phyloP scores from a whole-genome alignment of 2,888 invertebrate genomes.

The Leptogaster cylindrica region DNA sequence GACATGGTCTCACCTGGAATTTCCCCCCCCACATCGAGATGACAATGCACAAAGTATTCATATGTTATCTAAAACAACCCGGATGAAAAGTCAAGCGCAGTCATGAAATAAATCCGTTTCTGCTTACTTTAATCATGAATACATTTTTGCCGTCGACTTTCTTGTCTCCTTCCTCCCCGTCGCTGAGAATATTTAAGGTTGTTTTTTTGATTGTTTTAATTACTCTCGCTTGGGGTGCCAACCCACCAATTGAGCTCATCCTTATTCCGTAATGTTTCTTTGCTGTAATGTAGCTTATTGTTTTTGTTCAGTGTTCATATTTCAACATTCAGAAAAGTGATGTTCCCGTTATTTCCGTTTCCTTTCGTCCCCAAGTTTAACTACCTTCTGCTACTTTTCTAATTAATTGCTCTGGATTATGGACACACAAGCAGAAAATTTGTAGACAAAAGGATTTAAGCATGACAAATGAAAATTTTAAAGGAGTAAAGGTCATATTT shows the following conservation, averaged over 20 bases:
- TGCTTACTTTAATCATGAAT: constrained; percentile 14
- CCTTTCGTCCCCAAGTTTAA: constrained; percentile 13
- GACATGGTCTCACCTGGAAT: no score
- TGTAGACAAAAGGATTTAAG: constrained; percentile 2
- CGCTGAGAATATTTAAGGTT: constrained; percentile 22
- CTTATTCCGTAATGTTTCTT: neutral
- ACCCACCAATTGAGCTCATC: constrained; percentile 25
- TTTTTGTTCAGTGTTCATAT: constrained; percentile 16
- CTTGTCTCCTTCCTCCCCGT: constrained; percentile 1
- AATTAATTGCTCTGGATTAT: constrained; percentile 22
- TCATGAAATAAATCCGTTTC: neutral
- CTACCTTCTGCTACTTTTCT: constrained; percentile 28
- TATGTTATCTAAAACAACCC: no score
- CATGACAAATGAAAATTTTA: constrained; percentile 6
- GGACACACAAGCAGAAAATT: constrained; percentile 21
- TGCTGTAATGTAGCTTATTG: neutral
- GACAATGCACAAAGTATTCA: no score
- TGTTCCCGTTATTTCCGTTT: constrained; percentile 18
- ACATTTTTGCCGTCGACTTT: constrained; percentile 3
- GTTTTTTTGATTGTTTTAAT: constrained; percentile 31
- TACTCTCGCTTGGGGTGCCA: constrained; percentile 19
- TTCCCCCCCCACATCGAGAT: no score
- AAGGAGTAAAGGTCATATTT: constrained; percentile 18
- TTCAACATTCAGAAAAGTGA: constrained; percentile 11
- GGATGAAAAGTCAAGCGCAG: constrained; percentile 1